Evolutionary conservation across 2,888 invertebrate genomes (phyloP), one percentile per base, ranked within the genome.

Genomic region (Nomada lathburiana): DNA sequence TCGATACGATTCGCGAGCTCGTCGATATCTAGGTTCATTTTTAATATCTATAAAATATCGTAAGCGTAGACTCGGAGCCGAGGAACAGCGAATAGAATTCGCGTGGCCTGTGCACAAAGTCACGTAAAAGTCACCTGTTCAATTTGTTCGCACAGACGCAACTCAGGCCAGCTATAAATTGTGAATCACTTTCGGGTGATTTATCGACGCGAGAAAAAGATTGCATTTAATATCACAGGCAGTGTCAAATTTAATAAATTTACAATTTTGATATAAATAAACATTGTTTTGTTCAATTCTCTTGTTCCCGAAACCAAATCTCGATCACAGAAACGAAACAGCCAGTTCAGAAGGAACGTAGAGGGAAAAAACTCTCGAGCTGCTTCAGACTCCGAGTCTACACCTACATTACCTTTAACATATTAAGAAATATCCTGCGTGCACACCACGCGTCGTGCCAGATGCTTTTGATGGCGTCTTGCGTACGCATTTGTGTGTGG

Each of bases 201-300:
- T 59, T 20, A 60, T 20, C 36, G 47, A n/a, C 36, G 20, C 47
- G 70, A 36, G 47, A 59, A 53, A 50, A 53, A 50, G 50, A 36
- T 70, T 47, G 59, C 47, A 60, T 60, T 60, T 47, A 47, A 60
- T 70, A 60, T 70, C 59, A 70, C 59, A 60, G 59, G 59, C 70
- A 70, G 50, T 20, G 47, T 59, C 44, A n/a, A 50, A 59, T 50
- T 70, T 29, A 29, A 29, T 53, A 26, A 50, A 64, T 50, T 70
- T 36, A n/a, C 47, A 60, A 36, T 11, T 36, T 36, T 0, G 11
- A n/a, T 60, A 26, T 9, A 10, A 69, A 69, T 11, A 18, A 26
- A 44, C 20, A 18, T 23, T 10, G 47, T 16, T 47, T 9, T 18
- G 9, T 36, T 16, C 26, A 18, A 60, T 44, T 4, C 20, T 16